These are phyloP conservation scores for Salmo trutta DNA, from an alignment of 2,797 vertebrate species.

Conservation along the genomic window DNA sequence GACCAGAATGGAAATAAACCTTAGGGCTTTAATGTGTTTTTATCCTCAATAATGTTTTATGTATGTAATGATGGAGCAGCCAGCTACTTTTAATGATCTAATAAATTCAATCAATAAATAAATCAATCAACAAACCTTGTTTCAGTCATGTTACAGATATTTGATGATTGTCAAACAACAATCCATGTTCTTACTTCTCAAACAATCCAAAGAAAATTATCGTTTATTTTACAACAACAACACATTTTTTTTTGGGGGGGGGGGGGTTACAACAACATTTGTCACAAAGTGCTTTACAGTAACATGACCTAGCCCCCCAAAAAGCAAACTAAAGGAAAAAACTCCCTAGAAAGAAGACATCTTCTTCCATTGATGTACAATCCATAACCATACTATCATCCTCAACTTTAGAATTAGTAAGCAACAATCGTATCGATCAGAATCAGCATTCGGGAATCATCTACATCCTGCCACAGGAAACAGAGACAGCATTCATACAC, in stretches of 20 bases:
- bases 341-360: neutral
- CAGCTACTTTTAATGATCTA: neutral
- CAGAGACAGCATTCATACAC: slow-evolving; percentile 9
- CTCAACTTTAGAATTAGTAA: neutral
- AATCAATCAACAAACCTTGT: too few species aligned
- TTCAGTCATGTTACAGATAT: too few species aligned
- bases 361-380: neutral
- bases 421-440: slow-evolving; percentile 2
- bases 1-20: neutral
- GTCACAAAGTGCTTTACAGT: too few species aligned
- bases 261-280: too few species aligned
- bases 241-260: too few species aligned
- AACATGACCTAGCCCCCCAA: too few species aligned
- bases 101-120: too few species aligned
- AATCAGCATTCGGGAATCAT: slow-evolving; percentile 2
- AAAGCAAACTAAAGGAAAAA: neutral
- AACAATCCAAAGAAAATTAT: too few species aligned
- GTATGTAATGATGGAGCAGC: neutral
- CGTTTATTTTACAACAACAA: too few species aligned
- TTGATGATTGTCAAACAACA: too few species aligned
- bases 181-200: too few species aligned
- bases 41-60: neutral
- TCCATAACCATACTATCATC: neutral
- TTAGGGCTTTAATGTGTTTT: neutral
- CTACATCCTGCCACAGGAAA: neutral